Percentiles rank a stretch among this genome's conserved stretches.
Evolutionary conservation across 2,113 vertebrate genomes (phyloP).

Genomic region (Anoplopoma fimbria): DNA sequence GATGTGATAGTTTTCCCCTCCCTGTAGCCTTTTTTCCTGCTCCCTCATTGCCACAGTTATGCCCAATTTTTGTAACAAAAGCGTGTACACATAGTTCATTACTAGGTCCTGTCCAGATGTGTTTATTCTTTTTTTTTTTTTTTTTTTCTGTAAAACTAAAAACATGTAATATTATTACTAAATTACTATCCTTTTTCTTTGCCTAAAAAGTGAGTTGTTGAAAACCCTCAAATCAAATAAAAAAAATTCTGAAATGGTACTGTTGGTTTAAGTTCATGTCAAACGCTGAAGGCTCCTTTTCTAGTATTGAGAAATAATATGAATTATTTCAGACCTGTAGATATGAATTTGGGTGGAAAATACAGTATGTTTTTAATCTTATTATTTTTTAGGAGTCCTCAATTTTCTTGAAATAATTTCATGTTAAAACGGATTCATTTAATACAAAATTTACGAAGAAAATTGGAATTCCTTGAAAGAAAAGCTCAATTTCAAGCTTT

Average conservation of each 20-base stretch:
- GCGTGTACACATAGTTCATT: slow-evolving; percentile 83
- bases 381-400: neutral
- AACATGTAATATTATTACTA: slow-evolving; percentile 86
- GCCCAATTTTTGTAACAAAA: slow-evolving; percentile 80
- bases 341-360: neutral
- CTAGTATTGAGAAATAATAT: neutral
- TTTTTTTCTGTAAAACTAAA: slow-evolving; percentile 84
- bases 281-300: neutral
- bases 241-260: slow-evolving; percentile 66
- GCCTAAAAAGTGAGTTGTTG: slow-evolving; percentile 84
- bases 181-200: slow-evolving; percentile 83
- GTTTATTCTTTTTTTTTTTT: slow-evolving; percentile 71
- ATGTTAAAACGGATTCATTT: neutral
- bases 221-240: slow-evolving; percentile 80
- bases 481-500: neutral
- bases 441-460: neutral
- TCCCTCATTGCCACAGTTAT: slow-evolving; percentile 71
- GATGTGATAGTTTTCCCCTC: slow-evolving; percentile 70
- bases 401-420: neutral
- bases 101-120: slow-evolving; percentile 81
- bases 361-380: neutral
- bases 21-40: slow-evolving; percentile 54
- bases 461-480: neutral
- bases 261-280: slow-evolving; percentile 5
- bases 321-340: neutral